Base-by-base conservation (phyloP, 2,113 vertebrate species). In the Motacilla alba region DNA sequence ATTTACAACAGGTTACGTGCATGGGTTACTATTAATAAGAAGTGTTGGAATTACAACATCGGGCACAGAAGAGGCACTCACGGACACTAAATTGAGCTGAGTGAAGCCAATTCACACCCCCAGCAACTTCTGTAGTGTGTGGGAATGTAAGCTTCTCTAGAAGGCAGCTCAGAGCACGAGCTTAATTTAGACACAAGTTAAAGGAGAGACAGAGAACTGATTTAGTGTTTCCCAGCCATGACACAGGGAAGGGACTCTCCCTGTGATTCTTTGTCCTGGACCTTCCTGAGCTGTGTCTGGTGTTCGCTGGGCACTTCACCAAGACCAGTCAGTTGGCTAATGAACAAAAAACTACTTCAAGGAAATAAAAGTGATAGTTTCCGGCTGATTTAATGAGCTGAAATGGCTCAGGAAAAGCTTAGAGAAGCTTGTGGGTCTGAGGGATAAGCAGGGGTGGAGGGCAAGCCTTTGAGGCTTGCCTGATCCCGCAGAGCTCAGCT, bases 401-500 rank as follows among this genome's bases (percentile, higher is more conserved):
- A 67, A 66, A 59, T 33, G n/a, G 20, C 44, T 93, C 62, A 64
- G 39, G 33, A 66, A 77, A 47, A 80, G 37, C 76, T 70, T 14
- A 75, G 41, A 53, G 59, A 67, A 85, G 30, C 49, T 43, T 62
- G 23, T 50, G 52, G 31, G 5, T 27, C 4, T 0, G 0, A 87
- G 16, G n/a, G 37, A 77, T 70, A 63, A 81, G n/a, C 28, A 74
- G 43, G 19, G 10, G 6, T 80, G 58, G 49, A 72, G 26, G 23
- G 30, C 33, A 90, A 49, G 2, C 3, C 77, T 80, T 66, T 58
- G 74, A 89, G 59, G 31, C 13, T 79, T 72, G 44, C 49, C 23
- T 0, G 0, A 18, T 64, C 23, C 47, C 0, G 0, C 28, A 67
- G 73, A 7, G 46, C 35, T 62, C 41, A 56, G 27, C 27, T 33